Percentiles rank a stretch among this genome's conserved stretches.
Evolutionary conservation across 2,888 invertebrate species (phyloP).

Genomic region (Ophioninae sp.): DNA sequence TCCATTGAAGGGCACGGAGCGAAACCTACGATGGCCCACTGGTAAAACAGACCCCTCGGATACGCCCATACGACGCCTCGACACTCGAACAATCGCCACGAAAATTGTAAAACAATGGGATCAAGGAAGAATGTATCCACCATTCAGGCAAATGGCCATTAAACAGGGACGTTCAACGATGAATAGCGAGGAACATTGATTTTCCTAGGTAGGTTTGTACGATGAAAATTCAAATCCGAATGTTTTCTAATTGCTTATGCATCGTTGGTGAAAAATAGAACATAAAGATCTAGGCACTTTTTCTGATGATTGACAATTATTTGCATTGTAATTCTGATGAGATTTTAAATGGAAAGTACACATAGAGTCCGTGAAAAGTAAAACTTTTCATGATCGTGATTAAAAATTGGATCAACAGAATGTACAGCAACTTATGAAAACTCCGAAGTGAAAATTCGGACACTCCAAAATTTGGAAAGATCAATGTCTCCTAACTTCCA

Average conservation of each 20-base stretch:
- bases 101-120: background rate
- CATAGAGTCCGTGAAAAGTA: too few relatives aligned
- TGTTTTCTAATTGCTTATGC: background rate
- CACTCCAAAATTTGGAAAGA: too few relatives aligned
- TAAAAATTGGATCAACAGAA: too few relatives aligned
- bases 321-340: too few relatives aligned
- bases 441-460: too few relatives aligned
- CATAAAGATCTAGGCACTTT: background rate
- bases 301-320: background rate
- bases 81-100: slow-evolving; percentile 52
- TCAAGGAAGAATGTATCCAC: too few relatives aligned
- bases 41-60: slow-evolving; percentile 69
- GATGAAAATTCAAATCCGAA: background rate
- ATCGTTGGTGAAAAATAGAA: background rate
- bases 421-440: too few relatives aligned
- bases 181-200: background rate
- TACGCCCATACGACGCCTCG: slow-evolving; percentile 67
- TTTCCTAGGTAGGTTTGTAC: background rate
- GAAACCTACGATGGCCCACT: slow-evolving; percentile 75
- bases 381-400: too few relatives aligned
- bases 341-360: too few relatives aligned
- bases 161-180: background rate
- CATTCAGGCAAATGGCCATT: too few relatives aligned
- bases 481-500: too few relatives aligned
- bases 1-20: slow-evolving; percentile 81